Percentiles rank a stretch among this genome's conserved stretches.
Conservation (phyloP, 2,113 vertebrate genomes). For the Aspiorhynchus laticeps region DNA sequence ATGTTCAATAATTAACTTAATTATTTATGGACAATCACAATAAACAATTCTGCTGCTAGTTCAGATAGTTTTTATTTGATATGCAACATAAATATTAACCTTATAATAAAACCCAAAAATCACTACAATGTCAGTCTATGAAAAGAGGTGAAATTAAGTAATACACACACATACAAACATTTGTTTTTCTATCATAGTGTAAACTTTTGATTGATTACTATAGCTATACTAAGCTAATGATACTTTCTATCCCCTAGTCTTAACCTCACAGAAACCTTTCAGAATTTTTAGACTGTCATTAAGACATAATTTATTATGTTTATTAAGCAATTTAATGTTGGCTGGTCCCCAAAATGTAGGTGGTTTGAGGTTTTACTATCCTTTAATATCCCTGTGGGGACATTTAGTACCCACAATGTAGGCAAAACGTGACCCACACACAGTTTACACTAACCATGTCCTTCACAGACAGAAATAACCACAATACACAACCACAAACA, state of each 20-base stretch:
- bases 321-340: neutral
- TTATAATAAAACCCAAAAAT: neutral
- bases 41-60: neutral
- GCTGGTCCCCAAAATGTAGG: neutral
- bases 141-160: neutral
- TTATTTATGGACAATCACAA: neutral
- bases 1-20: neutral
- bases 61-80: neutral
- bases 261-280: neutral
- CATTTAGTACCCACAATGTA: neutral
- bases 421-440: neutral
- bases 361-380: constrained; percentile 17
- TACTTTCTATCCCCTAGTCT: neutral
- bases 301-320: neutral
- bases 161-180: neutral
- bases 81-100: neutral
- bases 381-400: constrained; percentile 1
- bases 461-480: constrained; percentile 37
- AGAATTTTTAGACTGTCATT: neutral
- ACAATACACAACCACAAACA: constrained; percentile 26
- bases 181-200: neutral
- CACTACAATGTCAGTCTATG: neutral
- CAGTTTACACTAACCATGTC: constrained; percentile 13
- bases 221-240: neutral
- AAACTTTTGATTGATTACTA: neutral